phyloP scores from a whole-genome alignment of 2,797 vertebrate genomes.

The Anguilla marmorata region DNA sequence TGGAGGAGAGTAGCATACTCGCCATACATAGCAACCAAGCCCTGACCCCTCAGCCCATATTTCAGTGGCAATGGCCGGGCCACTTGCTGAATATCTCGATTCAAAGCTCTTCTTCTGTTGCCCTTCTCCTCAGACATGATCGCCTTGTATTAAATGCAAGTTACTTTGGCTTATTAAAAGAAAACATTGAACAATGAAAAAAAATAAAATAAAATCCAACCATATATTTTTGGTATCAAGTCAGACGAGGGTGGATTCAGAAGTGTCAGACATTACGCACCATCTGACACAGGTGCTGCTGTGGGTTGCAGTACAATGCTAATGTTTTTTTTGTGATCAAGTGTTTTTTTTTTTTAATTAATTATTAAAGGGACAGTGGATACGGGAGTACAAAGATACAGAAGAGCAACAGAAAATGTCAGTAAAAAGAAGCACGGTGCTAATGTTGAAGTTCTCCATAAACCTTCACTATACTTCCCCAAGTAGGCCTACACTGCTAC shows the following conservation, averaged over 20 bases:
- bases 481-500: not conserved
- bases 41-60: not conserved
- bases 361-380: too few relatives aligned
- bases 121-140: too few relatives aligned
- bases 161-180: not conserved
- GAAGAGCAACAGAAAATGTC: too few relatives aligned
- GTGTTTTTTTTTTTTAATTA: too few relatives aligned
- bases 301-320: not conserved
- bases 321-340: too few relatives aligned
- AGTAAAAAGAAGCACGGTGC: not conserved
- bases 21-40: not conserved
- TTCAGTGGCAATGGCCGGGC: not conserved
- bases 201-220: not conserved
- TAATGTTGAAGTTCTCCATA: not conserved
- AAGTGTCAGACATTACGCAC: not conserved
- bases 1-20: not conserved
- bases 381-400: too few relatives aligned
- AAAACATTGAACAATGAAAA: not conserved
- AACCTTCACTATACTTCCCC: not conserved
- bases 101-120: too few relatives aligned
- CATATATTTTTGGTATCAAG: not conserved
- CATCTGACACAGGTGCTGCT: not conserved
- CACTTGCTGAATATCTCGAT: too few relatives aligned
- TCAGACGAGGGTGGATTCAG: not conserved
- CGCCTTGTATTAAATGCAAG: not conserved